phyloP scores from a whole-genome alignment of 1,140 invertebrate species.

The Drosophila quadrilineata region DNA sequence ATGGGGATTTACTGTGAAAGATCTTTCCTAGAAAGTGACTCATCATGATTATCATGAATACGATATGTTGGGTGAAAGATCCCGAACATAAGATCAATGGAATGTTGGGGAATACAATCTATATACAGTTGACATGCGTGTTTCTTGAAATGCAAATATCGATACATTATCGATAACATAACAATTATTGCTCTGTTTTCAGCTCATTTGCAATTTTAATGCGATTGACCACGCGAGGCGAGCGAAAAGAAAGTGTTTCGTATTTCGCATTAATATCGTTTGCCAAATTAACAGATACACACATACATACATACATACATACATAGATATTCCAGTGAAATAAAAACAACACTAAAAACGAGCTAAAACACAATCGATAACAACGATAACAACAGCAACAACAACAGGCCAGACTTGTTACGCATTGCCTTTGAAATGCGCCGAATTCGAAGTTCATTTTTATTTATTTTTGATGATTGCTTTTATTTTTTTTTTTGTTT shows the following conservation, averaged over 20 bases:
- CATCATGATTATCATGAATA: too few relatives aligned
- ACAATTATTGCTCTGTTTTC: constrained; percentile 57
- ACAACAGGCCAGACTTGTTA: constrained; percentile 28
- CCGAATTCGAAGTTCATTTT: constrained; percentile 25
- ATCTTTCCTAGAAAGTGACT: too few relatives aligned
- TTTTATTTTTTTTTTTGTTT: constrained; percentile 14
- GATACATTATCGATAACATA: constrained; percentile 45
- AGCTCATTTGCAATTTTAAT: constrained; percentile 56
- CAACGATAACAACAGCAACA: not conserved
- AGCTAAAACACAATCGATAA: not conserved
- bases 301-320: too few relatives aligned
- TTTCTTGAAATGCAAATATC: constrained; percentile 36
- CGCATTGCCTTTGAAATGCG: constrained; percentile 41
- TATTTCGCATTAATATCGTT: constrained; percentile 39
- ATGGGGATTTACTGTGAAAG: too few relatives aligned
- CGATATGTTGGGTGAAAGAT: too few relatives aligned
- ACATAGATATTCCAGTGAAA: constrained; percentile 44
- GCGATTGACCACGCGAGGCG: constrained; percentile 1
- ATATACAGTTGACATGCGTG: too few relatives aligned
- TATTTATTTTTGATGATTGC: not conserved
- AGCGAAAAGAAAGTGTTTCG: constrained; percentile 70
- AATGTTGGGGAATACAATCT: too few relatives aligned
- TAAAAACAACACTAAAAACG: constrained; percentile 1
- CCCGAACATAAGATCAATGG: too few relatives aligned
- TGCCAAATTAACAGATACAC: constrained; percentile 61